Evolutionary conservation across 2,113 vertebrate species (phyloP), one percentile per base, ranked within the genome.

Genomic region (Microtus richardsoni): DNA sequence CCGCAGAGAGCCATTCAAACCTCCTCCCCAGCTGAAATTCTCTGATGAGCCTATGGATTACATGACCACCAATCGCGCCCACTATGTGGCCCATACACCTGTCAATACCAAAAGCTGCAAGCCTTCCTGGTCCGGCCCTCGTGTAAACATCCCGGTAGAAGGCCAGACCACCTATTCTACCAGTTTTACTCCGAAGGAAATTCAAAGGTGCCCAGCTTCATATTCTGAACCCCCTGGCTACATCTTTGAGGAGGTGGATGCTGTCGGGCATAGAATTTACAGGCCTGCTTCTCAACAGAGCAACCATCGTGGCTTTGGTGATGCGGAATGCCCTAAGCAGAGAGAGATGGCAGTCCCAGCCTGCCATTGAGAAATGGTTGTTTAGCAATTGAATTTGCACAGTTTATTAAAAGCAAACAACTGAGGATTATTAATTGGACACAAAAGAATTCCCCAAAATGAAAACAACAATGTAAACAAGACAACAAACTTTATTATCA

Each of bases 261-360:
- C 79, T n/a, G 39, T 47, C 2, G 98, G 98, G 39, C 98, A 98
- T 96, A 96, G 17, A 19, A 5, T 98, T 0, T 98, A 97, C 88
- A 89, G 96, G 36, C 96, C 95, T 0, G 6, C 88, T 94, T 66
- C 87, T 82, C 95, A 28, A 21, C 49, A 9, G n/a, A 94, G 28
- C 83, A 91, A 54, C 30, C 73, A 7, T n/a, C 90, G 94, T 89
- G 85, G 82, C 73, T 44, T 47, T 68, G 95, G 75, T 19, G 30
- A 80, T 75, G 74, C 87, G 0, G 91, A 96, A 92, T 87, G 91
- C 13, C 52, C 70, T 6, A 82, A 54, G 39, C 88, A 97, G 92
- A 93, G 4, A 84, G 79, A 95, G 62, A 78, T 97, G 96, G 71
- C 96, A 58, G 73, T 95, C 41, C 96, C 60, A 93, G 41, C n/a